Evolutionary conservation across 2,797 vertebrate species (phyloP), one percentile per base, ranked within the genome.

Genomic region (Margarornis squamiger): DNA sequence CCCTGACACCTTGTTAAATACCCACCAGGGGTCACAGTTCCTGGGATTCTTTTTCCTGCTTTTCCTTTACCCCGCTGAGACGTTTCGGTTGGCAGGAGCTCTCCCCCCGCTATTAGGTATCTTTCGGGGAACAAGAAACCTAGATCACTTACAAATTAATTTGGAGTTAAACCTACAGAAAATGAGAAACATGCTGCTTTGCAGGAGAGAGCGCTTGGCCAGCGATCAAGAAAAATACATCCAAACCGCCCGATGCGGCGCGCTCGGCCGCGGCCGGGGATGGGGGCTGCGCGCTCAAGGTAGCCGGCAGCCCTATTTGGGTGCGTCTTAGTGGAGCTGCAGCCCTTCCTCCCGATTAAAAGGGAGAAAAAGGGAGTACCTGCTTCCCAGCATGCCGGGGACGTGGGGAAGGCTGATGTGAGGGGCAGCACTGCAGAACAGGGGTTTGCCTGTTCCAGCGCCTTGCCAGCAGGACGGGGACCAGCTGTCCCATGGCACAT

Each of bases 91-190:
- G 96, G 95, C 96, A 97, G 92, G 93, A 95, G 73, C 79, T 91
- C 46, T 81, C 83, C 46, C 55, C 65, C 41, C 2, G 15, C 92
- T 87, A 95, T 95, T 96, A 83, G 92, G 82, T 95, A 85, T 97
- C 95, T 96, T 96, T 96, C 10, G 34, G 94, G 91, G 92, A 97
- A 96, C 91, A 93, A 95, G 96, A 96, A 92, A 95, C 93, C 90
- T 94, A 96, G 96, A 96, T 97, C 96, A 55, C 95, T 97, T 96
- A 97, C 96, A 96, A 97, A 97, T 96, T 97, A 96, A 97, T 96
- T 95, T 96, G 93, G 92, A 97, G 94, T 96, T 96, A 97, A 97
- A 96, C 94, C 85, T 90, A 95, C 92, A 96, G 94, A 95, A 97
- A 97, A 96, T 87, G 95, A 97, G 95, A 97, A 97, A 95, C 96